Evolutionary conservation across 92 coral and sea anemone species (phyloP).

Genomic region (Porites lobata): DNA sequence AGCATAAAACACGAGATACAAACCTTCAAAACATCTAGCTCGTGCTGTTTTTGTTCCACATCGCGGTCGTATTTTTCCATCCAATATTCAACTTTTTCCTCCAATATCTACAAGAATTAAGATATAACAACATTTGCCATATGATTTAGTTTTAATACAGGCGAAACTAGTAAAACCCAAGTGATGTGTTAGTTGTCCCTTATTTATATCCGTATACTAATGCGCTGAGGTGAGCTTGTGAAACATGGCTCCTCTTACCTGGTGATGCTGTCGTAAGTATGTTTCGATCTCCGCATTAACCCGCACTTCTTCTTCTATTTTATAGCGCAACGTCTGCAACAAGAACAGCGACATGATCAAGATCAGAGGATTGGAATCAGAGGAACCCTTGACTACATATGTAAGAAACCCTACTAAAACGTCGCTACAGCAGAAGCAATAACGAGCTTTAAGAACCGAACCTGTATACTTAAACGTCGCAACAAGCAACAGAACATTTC

Average conservation of each 20-base stretch:
- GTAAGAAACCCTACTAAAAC: no score
- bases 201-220: no score
- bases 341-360: neutral
- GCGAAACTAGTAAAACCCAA: neutral
- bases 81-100: slow-evolving; percentile 98
- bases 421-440: neutral
- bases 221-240: neutral
- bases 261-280: slow-evolving; percentile 92
- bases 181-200: neutral
- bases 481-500: no score
- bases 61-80: slow-evolving; percentile 97
- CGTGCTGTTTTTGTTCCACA: slow-evolving; percentile 98
- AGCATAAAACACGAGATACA: neutral
- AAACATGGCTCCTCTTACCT: slow-evolving; percentile 53
- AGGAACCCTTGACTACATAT: no score
- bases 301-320: slow-evolving; percentile 96
- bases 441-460: no score
- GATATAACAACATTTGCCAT: neutral
- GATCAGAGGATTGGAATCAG: neutral
- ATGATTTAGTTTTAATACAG: neutral
- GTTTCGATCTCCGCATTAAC: slow-evolving; percentile 97
- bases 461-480: no score
- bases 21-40: slow-evolving; percentile 97
- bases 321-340: slow-evolving; percentile 85
- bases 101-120: slow-evolving; percentile 78